Evolutionary conservation across 2,113 vertebrate genomes (phyloP), one percentile per base, ranked within the genome.

Genomic region (Dasyprocta punctata): DNA sequence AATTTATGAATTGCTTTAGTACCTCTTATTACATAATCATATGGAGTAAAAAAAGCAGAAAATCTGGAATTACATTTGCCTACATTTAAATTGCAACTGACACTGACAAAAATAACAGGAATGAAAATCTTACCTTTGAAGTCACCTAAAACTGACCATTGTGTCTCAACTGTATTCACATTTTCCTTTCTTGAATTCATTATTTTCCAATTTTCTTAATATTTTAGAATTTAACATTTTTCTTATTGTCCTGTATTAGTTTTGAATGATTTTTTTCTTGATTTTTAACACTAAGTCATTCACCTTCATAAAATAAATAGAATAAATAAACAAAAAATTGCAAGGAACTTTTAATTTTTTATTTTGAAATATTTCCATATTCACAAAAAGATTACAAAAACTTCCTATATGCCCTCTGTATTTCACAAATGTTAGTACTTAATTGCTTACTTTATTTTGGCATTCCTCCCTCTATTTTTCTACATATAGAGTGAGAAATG

Each of bases 1-100:
- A 97, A 93, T 96, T 90, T 81, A 77, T 97, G 81, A 95, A 94
- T 95, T 85, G 95, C 47, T 96, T 95, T 82, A 3, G 1, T 26
- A 60, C 88, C 28, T 54, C 94, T 36, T 26, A 30, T 41, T 96
- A 26, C 77, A 93, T 93, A 94, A 84, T 95, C 80, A 77, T 22
- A 28, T n/a, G 41, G 8, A 71, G 13, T 60, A 80, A 47, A 61
- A 61, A 85, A 60, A 41, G 13, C 4, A 84, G 41, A 80, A 89
- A 93, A 65, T 77, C 17, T 82, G 19, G 26, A 89, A 44, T 58
- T 88, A 77, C 3, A 67, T n/a, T 95, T 83, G 0, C 49, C 36
- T 96, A 14, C 7, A 75, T 69, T 95, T 91, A 84, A 80, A 11
- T 47, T 94, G 0, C 3, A 81, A 24, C 16, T 69, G 5, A 41